Base-by-base conservation (phyloP, 2,888 invertebrate genomes). In the Melanotus villosus region DNA sequence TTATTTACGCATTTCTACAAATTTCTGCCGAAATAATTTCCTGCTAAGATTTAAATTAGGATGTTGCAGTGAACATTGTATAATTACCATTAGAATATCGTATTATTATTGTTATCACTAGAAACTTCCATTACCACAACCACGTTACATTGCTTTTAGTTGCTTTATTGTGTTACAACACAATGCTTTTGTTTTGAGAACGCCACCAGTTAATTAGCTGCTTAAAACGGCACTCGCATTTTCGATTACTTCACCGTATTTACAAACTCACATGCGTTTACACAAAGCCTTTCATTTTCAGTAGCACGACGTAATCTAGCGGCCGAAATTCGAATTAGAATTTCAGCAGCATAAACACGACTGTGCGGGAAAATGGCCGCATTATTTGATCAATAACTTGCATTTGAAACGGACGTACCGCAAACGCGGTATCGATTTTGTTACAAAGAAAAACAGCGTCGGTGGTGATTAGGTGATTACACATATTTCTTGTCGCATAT, bases 341-440 rank as follows among this genome's bases (percentile, higher is more conserved):
- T 67, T 73, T 71, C 60, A 63, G 69, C 43, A 64, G 26, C 58
- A 57, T 58, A 47, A 47, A 57, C 50, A 70, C 43, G 69, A 65
- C 68, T 23, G 74, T 71, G 71, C 73, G 65, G 67, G 67, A 59
- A 69, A 73, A 70, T 69, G 75, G 73, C 67, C 52, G 75, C 75
- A 75, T 65, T 72, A 65, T 59, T 57, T 60, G 68, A 75, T 75
- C 75, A 75, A 75, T 75, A 75, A 63, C 45, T 45, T 34, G 26
- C 34, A 26, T 47, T 57, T 65, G 36, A 50, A 59, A 58, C 21
- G 10, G 58, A 58, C 56, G 10, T 59, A 26, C 43, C 26, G 68
- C 52, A 68, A 64, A 50, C 16, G 21, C 38, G 2, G 9, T 64
- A 68, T 68, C 19, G 68, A 68, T 68, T 56, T 23, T 12, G 4